Conservation (phyloP, 2,797 vertebrate genomes). For the Intellagama lesueurii region DNA sequence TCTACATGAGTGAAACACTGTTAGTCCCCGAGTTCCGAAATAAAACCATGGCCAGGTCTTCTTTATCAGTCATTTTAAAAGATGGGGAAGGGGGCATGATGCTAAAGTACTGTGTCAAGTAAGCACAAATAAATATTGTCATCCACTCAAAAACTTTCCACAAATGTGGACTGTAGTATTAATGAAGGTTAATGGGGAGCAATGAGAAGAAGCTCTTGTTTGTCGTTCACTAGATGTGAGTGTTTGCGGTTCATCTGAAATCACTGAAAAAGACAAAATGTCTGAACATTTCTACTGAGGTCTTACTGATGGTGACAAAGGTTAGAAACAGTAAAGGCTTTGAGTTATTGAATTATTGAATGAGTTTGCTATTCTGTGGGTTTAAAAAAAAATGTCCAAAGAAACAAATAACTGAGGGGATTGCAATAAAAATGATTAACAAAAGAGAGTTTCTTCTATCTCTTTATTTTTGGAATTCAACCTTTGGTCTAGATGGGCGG, state of each 20-base stretch:
- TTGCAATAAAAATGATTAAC: slow-evolving; percentile 19
- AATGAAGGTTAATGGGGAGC: slow-evolving; percentile 13
- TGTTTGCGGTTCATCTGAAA: slow-evolving; percentile 11
- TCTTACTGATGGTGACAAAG: slow-evolving; percentile 26
- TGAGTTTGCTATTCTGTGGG: background rate
- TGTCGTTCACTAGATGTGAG: slow-evolving; percentile 8
- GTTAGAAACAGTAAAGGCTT: background rate
- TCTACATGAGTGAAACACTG: slow-evolving; percentile 4
- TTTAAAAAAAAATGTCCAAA: slow-evolving; percentile 30
- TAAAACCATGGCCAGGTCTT: slow-evolving; percentile 17
- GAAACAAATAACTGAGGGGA: slow-evolving; percentile 22
- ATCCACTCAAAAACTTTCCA: background rate
- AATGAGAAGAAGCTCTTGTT: slow-evolving; percentile 10
- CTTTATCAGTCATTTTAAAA: slow-evolving; percentile 29
- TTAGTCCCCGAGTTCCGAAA: background rate
- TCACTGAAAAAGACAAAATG: slow-evolving; percentile 2
- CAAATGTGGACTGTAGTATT: slow-evolving; percentile 7
- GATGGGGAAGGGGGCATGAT: slow-evolving; percentile 16
- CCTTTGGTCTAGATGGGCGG: too few relatives aligned
- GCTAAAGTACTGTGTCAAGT: slow-evolving; percentile 22
- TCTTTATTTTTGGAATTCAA: background rate
- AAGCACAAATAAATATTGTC: slow-evolving; percentile 34
- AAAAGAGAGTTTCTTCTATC: background rate
- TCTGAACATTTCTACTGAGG: slow-evolving; percentile 17
- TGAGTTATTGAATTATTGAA: slow-evolving; percentile 24